phyloP scores from a whole-genome alignment of 2,888 invertebrate genomes.

The Drosophila melanosoma region DNA sequence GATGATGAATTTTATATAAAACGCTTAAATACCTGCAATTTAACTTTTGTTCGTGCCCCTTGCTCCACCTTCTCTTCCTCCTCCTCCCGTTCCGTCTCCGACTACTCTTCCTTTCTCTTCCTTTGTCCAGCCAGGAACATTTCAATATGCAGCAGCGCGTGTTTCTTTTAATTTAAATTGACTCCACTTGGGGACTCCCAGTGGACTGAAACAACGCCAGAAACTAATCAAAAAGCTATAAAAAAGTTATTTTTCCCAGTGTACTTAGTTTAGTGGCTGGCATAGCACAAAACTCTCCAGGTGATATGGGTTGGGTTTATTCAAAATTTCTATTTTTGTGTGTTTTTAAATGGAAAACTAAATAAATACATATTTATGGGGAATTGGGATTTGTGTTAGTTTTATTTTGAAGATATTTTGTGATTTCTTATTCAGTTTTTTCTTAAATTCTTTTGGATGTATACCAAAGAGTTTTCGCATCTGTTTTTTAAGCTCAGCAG shows the following conservation, averaged over 20 bases:
- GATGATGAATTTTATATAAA: constrained; percentile 81
- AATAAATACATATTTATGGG: neutral
- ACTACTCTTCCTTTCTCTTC: neutral
- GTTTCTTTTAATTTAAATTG: constrained; percentile 76
- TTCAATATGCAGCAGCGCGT: constrained; percentile 68
- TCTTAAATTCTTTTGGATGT: neutral
- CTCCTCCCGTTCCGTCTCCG: neutral
- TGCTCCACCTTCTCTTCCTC: neutral
- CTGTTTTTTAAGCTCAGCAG: neutral
- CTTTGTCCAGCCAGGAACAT: constrained; percentile 38
- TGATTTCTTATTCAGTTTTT: neutral
- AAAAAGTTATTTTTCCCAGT: constrained; percentile 31
- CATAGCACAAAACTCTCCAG: constrained; percentile 16
- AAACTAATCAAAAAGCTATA: constrained; percentile 74
- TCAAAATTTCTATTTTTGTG: constrained; percentile 14
- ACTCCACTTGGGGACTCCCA: constrained; percentile 59
- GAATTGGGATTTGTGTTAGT: neutral
- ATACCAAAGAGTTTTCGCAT: neutral
- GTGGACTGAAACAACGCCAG: constrained; percentile 69
- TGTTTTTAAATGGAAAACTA: neutral
- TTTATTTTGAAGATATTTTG: neutral
- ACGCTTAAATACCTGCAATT: constrained; percentile 84
- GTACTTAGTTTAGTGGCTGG: constrained; percentile 35
- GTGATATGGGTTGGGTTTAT: constrained; percentile 16
- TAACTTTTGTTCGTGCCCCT: constrained; percentile 69